Evolutionary conservation across 2,113 vertebrate genomes (phyloP).

Genomic region (Gymnobelideus leadbeateri): DNA sequence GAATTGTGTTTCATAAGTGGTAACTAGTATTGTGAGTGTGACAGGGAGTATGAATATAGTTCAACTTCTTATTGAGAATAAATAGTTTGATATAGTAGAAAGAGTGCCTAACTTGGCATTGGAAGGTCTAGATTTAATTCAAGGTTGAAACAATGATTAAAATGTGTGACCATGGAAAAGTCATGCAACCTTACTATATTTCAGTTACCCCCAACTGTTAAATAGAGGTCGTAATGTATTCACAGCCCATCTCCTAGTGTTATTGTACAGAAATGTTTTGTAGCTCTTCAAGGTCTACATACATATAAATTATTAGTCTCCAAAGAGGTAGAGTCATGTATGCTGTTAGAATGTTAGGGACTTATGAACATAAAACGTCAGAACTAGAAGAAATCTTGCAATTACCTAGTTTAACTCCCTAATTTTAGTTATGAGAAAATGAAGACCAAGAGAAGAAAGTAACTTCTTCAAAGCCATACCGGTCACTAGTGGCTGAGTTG

Average conservation of each 20-base stretch:
- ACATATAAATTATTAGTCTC: background rate
- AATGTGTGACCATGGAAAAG: background rate
- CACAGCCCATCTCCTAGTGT: background rate
- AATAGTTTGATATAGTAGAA: background rate
- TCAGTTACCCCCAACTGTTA: background rate
- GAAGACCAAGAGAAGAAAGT: background rate
- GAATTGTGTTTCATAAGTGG: background rate
- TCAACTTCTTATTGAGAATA: background rate
- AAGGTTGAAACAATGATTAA: background rate
- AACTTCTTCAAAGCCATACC: background rate
- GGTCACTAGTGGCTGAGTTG: background rate
- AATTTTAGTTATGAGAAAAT: background rate
- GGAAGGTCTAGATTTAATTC: background rate
- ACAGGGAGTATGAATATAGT: background rate
- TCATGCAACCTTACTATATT: background rate
- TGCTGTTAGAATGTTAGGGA: background rate
- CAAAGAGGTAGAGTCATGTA: background rate
- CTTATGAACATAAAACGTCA: background rate
- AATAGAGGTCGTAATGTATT: background rate
- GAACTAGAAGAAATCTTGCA: background rate
- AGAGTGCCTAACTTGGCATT: background rate
- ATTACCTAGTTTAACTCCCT: background rate
- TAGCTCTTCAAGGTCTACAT: background rate
- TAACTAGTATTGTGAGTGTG: background rate
- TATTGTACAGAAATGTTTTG: background rate